Conservation (phyloP, 2,797 vertebrate genomes). For the Toxotes lorentzi region DNA sequence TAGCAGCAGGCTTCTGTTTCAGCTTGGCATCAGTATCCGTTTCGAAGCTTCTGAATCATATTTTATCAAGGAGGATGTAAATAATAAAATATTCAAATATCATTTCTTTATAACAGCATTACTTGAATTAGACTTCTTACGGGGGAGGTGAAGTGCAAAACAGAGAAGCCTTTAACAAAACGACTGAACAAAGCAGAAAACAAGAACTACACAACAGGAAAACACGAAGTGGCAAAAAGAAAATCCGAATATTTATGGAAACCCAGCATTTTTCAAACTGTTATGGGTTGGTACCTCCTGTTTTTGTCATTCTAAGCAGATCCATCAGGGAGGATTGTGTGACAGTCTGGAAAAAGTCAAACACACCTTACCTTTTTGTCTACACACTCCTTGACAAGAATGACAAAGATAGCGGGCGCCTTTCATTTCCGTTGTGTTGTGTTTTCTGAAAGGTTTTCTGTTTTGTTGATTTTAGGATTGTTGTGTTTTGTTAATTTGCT, state of each 20-base stretch:
- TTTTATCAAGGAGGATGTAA: not conserved
- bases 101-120: not conserved
- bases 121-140: not conserved
- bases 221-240: not conserved
- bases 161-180: not conserved
- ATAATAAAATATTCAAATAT: not conserved
- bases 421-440: not conserved
- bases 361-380: not conserved
- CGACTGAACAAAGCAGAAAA: not conserved
- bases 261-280: not conserved
- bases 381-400: not conserved
- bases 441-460: slow-evolving; percentile 5
- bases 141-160: slow-evolving; percentile 23
- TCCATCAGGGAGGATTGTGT: not conserved
- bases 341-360: not conserved
- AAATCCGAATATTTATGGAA: not conserved
- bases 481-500: not conserved
- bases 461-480: not conserved
- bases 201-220: not conserved
- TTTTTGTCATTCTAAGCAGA: slow-evolving; percentile 9
- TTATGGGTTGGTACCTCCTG: not conserved
- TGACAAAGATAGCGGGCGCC: not conserved
- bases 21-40: slow-evolving; percentile 53
- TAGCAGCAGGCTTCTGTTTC: slow-evolving; percentile 73
- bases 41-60: slow-evolving; percentile 18